Evolutionary conservation across 1,140 invertebrate genomes (phyloP).

Genomic region (Ceratina calcarata): DNA sequence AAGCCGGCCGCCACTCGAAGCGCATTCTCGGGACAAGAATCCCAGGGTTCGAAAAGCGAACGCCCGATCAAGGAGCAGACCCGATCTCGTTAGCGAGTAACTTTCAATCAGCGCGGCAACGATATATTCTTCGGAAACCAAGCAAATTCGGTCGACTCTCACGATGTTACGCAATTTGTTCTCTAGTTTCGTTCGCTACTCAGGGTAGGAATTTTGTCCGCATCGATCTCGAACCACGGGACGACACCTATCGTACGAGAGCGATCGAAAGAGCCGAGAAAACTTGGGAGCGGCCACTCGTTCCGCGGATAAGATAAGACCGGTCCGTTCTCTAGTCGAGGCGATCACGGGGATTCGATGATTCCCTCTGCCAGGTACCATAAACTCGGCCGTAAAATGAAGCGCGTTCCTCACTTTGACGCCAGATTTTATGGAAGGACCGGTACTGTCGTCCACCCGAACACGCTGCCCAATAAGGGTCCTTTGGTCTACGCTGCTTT

Average conservation of each 20-base stretch:
- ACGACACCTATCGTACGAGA: not conserved
- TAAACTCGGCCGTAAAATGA: slow-evolving; percentile 64
- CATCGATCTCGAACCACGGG: not conserved
- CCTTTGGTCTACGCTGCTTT: slow-evolving; percentile 52
- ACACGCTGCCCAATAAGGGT: slow-evolving; percentile 38
- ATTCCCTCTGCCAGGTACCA: slow-evolving; percentile 47
- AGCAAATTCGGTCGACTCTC: not conserved
- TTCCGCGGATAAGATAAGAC: slow-evolving; percentile 63
- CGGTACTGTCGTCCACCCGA: slow-evolving; percentile 9
- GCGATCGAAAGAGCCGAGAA: slow-evolving; percentile 12
- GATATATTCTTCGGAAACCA: not conserved
- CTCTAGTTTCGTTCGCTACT: not conserved
- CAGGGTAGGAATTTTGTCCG: too few species aligned
- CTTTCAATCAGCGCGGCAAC: not conserved
- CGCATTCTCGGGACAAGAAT: slow-evolving; percentile 56
- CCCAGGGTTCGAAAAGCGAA: slow-evolving; percentile 50
- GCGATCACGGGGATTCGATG: slow-evolving; percentile 37
- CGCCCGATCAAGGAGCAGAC: slow-evolving; percentile 9
- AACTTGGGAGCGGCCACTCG: slow-evolving; percentile 47
- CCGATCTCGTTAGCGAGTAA: not conserved
- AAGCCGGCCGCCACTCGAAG: slow-evolving; percentile 34
- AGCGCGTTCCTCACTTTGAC: slow-evolving; percentile 65
- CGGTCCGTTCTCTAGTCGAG: slow-evolving; percentile 44
- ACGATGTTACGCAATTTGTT: not conserved
- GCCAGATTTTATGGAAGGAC: slow-evolving; percentile 60